phyloP scores from a whole-genome alignment of 35 echinoderm and acorn worm genomes.

The Amphiura filiformis region DNA sequence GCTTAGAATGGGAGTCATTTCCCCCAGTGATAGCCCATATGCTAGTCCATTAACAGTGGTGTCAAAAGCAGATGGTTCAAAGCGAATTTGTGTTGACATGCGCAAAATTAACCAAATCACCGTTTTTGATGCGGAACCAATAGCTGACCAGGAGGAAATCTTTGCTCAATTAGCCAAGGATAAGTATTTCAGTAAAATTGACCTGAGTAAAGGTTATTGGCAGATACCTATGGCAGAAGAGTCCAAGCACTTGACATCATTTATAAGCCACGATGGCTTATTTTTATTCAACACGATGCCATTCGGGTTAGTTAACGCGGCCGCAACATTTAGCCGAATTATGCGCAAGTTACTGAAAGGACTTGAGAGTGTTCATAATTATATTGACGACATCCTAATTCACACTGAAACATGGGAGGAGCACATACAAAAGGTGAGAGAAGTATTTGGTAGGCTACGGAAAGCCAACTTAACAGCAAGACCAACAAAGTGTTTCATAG shows the following conservation, averaged over 20 bases:
- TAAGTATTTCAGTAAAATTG: slow-evolving; percentile 33
- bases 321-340: slow-evolving; percentile 29
- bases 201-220: slow-evolving; percentile 59
- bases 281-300: slow-evolving; percentile 43
- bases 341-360: slow-evolving; percentile 12
- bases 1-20: slow-evolving; percentile 22
- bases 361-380: slow-evolving; percentile 11
- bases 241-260: slow-evolving; percentile 26
- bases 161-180: slow-evolving; percentile 19
- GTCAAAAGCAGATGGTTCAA: slow-evolving; percentile 34
- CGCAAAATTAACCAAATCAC: slow-evolving; percentile 44
- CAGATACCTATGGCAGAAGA: slow-evolving; percentile 35
- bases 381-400: too few relatives aligned
- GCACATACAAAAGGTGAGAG: slow-evolving; percentile 6
- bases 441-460: slow-evolving; percentile 5
- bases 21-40: slow-evolving; percentile 11
- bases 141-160: slow-evolving; percentile 39
- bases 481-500: slow-evolving; percentile 60
- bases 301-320: slow-evolving; percentile 40
- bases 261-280: slow-evolving; percentile 31
- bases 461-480: slow-evolving; percentile 34
- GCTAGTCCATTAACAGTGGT: slow-evolving; percentile 36
- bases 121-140: slow-evolving; percentile 59
- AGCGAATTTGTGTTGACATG: slow-evolving; percentile 54
- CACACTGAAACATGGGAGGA: slow-evolving; percentile 41